Percentiles rank a stretch among this genome's conserved stretches.
These are phyloP conservation scores for Chaetodon auriga DNA, from an alignment of 2,113 vertebrate species.

Conservation along the genomic window DNA sequence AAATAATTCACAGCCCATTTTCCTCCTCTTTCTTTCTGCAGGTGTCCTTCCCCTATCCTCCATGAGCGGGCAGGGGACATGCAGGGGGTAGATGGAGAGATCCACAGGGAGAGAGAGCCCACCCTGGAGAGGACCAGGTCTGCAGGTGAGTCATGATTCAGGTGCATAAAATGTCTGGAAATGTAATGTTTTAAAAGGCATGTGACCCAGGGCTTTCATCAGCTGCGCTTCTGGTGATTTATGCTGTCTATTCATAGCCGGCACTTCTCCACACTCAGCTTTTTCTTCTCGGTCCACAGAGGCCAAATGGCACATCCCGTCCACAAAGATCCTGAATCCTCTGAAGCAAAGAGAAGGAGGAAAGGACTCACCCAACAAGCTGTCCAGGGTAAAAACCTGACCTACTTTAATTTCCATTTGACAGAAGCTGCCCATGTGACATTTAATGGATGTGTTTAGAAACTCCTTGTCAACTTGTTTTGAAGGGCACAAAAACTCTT, in stretches of 20 bases:
- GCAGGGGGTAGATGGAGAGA: slow-evolving; percentile 87
- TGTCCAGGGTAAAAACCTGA: slow-evolving; percentile 89
- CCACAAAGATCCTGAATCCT: slow-evolving; percentile 92
- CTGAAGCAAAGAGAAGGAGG: slow-evolving; percentile 92
- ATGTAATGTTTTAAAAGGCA: not conserved
- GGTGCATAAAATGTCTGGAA: not conserved
- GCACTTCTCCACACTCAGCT: slow-evolving; percentile 6
- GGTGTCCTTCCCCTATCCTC: slow-evolving; percentile 92
- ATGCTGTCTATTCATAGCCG: not conserved
- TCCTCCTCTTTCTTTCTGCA: slow-evolving; percentile 63
- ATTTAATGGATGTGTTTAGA: slow-evolving; percentile 17
- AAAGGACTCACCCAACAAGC: slow-evolving; percentile 93
- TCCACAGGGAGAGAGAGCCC: slow-evolving; percentile 89
- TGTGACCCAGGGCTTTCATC: not conserved
- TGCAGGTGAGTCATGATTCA: slow-evolving; percentile 81
- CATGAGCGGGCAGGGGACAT: slow-evolving; percentile 88
- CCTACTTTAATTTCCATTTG: slow-evolving; percentile 15
- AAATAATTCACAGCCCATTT: slow-evolving; percentile 27
- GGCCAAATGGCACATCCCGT: slow-evolving; percentile 92
- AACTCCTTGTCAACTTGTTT: slow-evolving; percentile 6
- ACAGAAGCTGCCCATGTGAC: not conserved
- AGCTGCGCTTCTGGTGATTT: not conserved
- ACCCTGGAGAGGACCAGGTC: slow-evolving; percentile 88
- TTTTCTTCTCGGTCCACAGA: slow-evolving; percentile 82
- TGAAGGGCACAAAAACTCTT: slow-evolving; percentile 6